These are phyloP conservation scores for Cistogaster globosa DNA, from an alignment of 2,888 invertebrate species.

Conservation along the genomic window DNA sequence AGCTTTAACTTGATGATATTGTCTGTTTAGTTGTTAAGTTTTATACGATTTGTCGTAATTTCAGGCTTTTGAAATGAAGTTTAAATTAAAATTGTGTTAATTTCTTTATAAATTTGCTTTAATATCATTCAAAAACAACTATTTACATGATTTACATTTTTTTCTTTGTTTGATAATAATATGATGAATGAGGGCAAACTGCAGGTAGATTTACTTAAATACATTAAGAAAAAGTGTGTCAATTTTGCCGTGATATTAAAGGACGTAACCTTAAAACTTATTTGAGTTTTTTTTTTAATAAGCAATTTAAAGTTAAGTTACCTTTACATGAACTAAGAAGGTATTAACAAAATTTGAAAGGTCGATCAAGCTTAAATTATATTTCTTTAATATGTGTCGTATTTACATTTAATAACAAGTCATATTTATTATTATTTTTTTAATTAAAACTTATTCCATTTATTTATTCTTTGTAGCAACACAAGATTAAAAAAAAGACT, in stretches of 20 bases:
- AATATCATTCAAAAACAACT: not conserved
- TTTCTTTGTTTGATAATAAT: not conserved
- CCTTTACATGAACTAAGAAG: not conserved
- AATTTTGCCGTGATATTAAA: slow-evolving; percentile 22
- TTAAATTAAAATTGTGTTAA: slow-evolving; percentile 35
- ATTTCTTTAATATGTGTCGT: not conserved
- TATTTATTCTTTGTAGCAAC: not conserved
- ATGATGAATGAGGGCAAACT: slow-evolving; percentile 18
- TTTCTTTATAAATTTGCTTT: not conserved
- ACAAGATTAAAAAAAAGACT: not conserved
- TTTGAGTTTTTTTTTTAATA: not conserved
- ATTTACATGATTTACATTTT: not conserved
- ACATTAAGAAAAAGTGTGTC: not conserved
- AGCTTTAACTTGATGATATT: slow-evolving; percentile 3
- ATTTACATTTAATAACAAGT: not conserved
- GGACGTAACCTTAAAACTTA: slow-evolving; percentile 40
- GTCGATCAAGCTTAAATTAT: not conserved
- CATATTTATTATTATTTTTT: not conserved
- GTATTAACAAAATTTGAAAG: not conserved
- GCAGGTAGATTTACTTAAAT: not conserved
- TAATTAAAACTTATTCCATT: slow-evolving; percentile 6
- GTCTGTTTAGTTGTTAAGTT: not conserved
- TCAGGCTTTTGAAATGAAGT: not conserved
- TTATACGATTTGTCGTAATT: no score
- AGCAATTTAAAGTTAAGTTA: not conserved